A percentile compares a stretch with the other conserved stretches of the same genome.
These are phyloP conservation scores for Bathynomus jamesi DNA, from an alignment of 1,140 invertebrate genomes.

Conservation along the genomic window DNA sequence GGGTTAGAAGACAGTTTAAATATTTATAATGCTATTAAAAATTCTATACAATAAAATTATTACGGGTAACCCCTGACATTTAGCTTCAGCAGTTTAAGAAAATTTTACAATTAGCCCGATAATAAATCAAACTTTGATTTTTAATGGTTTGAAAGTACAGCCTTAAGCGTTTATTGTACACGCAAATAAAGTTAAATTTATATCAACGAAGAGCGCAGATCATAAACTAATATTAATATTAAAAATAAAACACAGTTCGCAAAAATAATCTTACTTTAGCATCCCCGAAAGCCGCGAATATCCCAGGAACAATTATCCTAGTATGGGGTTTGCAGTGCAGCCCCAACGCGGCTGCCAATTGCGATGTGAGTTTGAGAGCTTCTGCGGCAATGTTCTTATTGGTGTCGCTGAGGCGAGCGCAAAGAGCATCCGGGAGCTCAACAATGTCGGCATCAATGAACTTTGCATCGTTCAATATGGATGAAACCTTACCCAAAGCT, in stretches of 20 bases:
- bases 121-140: too few relatives aligned
- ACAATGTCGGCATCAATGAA: slow-evolving; percentile 74
- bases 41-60: background rate
- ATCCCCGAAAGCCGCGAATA: slow-evolving; percentile 64
- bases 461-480: slow-evolving; percentile 64
- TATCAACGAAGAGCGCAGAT: too few relatives aligned
- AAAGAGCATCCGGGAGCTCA: slow-evolving; percentile 68
- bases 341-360: slow-evolving; percentile 69
- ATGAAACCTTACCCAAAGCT: slow-evolving; percentile 66
- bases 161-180: too few relatives aligned
- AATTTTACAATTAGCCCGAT: too few relatives aligned
- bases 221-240: too few relatives aligned
- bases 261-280: slow-evolving; percentile 53
- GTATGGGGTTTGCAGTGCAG: slow-evolving; percentile 69
- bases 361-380: slow-evolving; percentile 70
- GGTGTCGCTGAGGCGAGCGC: slow-evolving; percentile 68
- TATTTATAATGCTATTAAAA: slow-evolving; percentile 6
- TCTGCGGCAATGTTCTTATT: slow-evolving; percentile 84
- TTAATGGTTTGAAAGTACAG: too few relatives aligned
- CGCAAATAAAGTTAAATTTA: too few relatives aligned
- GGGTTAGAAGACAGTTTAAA: background rate
- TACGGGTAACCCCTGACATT: too few relatives aligned
- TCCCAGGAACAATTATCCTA: slow-evolving; percentile 68
- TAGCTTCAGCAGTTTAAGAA: too few relatives aligned
- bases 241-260: too few relatives aligned